phyloP scores from a whole-genome alignment of 2,888 invertebrate genomes.

The Pyrocoelia pectoralis region DNA sequence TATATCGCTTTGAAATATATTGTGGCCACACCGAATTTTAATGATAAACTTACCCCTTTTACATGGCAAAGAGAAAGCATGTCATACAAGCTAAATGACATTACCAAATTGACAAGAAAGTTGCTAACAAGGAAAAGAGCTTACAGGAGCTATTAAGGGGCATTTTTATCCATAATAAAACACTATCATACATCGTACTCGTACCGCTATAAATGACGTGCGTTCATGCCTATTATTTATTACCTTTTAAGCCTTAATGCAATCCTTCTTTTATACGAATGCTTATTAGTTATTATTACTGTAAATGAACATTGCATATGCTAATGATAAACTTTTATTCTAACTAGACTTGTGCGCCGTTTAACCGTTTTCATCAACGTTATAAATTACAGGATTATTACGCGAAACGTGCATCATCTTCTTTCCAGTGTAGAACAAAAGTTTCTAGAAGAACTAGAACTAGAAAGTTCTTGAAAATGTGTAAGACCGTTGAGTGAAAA shows the following conservation, averaged over 20 bases:
- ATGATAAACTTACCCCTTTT: background rate
- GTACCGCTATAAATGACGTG: conserved; percentile 1
- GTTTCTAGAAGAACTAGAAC: too few relatives aligned
- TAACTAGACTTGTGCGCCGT: background rate
- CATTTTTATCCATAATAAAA: background rate
- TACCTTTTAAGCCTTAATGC: background rate
- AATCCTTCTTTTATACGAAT: background rate
- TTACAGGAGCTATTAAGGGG: background rate
- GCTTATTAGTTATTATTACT: too few relatives aligned
- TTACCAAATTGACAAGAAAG: conserved; percentile 3
- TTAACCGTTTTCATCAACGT: too few relatives aligned
- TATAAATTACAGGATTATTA: too few relatives aligned
- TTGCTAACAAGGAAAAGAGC: conserved; percentile 1
- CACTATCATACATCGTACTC: background rate
- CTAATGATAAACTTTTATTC: background rate
- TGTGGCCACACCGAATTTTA: too few relatives aligned
- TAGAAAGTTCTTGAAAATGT: too few relatives aligned
- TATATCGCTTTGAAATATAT: too few relatives aligned
- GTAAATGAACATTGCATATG: background rate
- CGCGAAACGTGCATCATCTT: too few relatives aligned
- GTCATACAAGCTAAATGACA: background rate
- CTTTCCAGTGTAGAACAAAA: too few relatives aligned
- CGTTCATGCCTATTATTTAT: background rate
- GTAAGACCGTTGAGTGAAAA: too few relatives aligned
- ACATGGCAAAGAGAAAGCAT: background rate